A percentile compares a stretch with the other conserved stretches of the same genome.
These are phyloP conservation scores for Colius striatus DNA, from an alignment of 2,113 vertebrate species.

Conservation along the genomic window DNA sequence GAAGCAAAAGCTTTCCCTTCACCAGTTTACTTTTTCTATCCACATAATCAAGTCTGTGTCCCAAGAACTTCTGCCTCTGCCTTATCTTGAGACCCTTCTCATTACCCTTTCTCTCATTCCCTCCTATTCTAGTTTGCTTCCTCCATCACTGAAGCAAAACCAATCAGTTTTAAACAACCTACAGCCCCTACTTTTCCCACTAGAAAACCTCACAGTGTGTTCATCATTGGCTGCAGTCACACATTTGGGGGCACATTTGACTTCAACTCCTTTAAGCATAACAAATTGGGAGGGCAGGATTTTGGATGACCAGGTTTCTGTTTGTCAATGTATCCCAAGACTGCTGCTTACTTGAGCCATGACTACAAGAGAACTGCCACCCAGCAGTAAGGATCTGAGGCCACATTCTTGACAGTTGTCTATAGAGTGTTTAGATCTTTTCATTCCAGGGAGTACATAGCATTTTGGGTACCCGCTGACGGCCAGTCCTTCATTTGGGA, in stretches of 20 bases:
- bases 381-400: neutral
- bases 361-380: neutral
- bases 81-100: neutral
- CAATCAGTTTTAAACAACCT: neutral
- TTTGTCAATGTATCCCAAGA: neutral
- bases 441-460: neutral
- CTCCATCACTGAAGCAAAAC: neutral
- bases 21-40: neutral
- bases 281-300: neutral
- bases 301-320: neutral
- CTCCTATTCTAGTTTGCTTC: neutral
- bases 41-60: neutral
- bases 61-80: neutral
- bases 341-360: neutral
- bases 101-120: conserved; percentile 30
- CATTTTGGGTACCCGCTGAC: neutral
- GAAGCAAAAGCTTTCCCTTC: neutral
- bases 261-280: neutral
- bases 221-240: neutral
- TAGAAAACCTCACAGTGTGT: neutral
- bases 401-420: neutral
- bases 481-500: neutral
- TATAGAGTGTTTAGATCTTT: neutral
- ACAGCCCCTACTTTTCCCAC: neutral
- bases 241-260: neutral